phyloP scores from a whole-genome alignment of 2,113 vertebrate species.

The Cisticola juncidis region DNA sequence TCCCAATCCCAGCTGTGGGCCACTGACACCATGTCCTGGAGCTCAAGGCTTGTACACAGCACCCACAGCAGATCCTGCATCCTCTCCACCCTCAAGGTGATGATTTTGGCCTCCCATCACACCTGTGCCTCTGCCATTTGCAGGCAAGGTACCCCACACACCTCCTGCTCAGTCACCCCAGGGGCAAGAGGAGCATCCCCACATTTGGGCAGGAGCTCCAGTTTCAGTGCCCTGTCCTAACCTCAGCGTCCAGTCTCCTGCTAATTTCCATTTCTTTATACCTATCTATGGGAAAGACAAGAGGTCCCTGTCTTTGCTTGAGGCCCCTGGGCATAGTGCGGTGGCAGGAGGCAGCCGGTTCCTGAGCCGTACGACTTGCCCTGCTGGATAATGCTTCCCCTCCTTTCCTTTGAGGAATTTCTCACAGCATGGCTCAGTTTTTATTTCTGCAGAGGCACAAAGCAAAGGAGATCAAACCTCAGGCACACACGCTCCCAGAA shows the following conservation, averaged over 20 bases:
- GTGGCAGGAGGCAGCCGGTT: neutral
- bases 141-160: accelerated
- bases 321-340: accelerated
- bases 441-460: neutral
- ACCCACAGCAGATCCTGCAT: neutral
- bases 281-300: neutral
- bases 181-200: neutral
- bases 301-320: accelerated
- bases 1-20: neutral
- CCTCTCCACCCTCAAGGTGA: neutral
- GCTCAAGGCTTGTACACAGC: neutral
- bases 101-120: neutral
- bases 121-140: accelerated
- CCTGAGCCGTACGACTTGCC: neutral
- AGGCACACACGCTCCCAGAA: neutral
- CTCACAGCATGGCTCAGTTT: neutral
- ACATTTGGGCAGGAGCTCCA: neutral
- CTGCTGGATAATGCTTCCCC: neutral
- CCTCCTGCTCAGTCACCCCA: neutral
- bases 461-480: neutral
- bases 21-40: neutral
- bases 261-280: neutral
- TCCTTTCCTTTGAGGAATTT: neutral
- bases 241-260: neutral
- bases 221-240: neutral